phyloP scores from a whole-genome alignment of 2,888 invertebrate species.

The Sminthurinus aureus region DNA sequence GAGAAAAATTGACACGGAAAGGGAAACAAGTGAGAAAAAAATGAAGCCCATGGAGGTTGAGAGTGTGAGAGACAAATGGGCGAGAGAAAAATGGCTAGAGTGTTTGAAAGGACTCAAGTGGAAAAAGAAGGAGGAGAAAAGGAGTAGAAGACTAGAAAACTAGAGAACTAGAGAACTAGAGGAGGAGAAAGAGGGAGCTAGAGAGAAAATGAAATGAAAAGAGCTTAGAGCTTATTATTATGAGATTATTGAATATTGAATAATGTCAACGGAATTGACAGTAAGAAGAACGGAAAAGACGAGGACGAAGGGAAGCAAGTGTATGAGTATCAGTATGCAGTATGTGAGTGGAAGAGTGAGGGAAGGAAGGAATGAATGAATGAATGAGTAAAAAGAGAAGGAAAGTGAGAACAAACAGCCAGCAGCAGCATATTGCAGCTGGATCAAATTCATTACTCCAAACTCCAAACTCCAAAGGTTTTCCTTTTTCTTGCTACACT shows the following conservation, averaged over 20 bases:
- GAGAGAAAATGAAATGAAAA: constrained; percentile 11
- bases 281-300: neutral
- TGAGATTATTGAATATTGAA: constrained; percentile 1
- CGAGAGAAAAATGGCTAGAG: neutral
- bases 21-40: neutral
- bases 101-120: constrained; percentile 5
- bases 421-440: neutral
- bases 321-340: too few species aligned
- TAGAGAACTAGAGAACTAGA: too few species aligned
- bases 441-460: neutral
- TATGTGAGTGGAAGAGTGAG: too few species aligned
- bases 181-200: neutral
- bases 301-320: too few species aligned
- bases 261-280: neutral
- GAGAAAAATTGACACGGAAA: neutral
- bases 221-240: neutral
- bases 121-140: neutral
- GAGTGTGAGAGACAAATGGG: too few species aligned
- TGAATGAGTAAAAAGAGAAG: too few species aligned
- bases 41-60: neutral
- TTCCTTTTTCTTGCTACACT: too few species aligned
- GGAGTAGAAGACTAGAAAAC: too few species aligned
- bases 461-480: neutral
- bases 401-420: neutral
- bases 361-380: too few species aligned